Percentiles rank a stretch among this genome's conserved stretches.
Conservation (phyloP, 2,888 invertebrate genomes). For the Trachelus troglodyta region DNA sequence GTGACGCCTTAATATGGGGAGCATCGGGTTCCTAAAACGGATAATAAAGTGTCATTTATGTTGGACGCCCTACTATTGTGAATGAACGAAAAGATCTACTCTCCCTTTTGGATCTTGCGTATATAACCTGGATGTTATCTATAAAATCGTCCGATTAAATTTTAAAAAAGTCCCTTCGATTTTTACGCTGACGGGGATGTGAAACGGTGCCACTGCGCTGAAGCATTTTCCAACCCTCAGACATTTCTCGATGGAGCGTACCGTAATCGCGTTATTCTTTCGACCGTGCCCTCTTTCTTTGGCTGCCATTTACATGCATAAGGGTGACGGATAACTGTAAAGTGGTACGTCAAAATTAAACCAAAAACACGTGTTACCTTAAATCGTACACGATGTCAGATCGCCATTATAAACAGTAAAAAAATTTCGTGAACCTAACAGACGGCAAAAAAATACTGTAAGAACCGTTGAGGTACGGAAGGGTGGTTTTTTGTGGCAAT, state of each 20-base stretch:
- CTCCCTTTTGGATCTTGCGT: background rate
- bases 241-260: background rate
- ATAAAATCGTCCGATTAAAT: background rate
- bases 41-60: conserved; percentile 21
- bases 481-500: conserved; percentile 16
- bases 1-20: conserved; percentile 15
- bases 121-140: background rate
- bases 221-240: background rate
- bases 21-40: conserved; percentile 11
- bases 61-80: background rate
- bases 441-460: background rate
- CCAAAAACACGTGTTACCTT: conserved; percentile 5
- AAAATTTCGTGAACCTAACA: conserved; percentile 9
- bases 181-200: background rate
- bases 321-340: background rate
- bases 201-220: background rate
- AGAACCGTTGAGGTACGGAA: background rate
- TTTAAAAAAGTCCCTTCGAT: background rate
- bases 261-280: background rate
- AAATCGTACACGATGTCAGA: conserved; percentile 2
- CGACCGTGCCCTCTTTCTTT: background rate
- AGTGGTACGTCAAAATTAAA: background rate
- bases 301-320: background rate
- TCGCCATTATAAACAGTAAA: conserved; percentile 7
- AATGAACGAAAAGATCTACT: background rate